A percentile compares a stretch with the other conserved stretches of the same genome.
phyloP scores from a whole-genome alignment of 2,888 invertebrate species.

The Platerodrilus igneus region DNA sequence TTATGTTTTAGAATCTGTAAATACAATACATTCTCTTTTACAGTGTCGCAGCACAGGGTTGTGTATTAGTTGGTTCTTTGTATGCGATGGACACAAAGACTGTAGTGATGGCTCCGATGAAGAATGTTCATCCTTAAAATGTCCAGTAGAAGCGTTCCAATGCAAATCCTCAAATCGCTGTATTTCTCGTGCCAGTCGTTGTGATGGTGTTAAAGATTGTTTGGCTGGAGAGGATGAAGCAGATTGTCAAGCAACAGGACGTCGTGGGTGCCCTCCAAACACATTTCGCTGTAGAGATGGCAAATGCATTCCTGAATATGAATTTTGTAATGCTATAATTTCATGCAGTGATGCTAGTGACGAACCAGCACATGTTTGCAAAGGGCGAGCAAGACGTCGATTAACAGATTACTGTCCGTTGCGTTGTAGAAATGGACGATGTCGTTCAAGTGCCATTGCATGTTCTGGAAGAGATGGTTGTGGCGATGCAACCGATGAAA shows the following conservation, averaged over 20 bases:
- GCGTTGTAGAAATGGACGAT: constrained; percentile 80
- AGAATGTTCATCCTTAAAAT: constrained; percentile 61
- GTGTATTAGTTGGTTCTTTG: constrained; percentile 91
- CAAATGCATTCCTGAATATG: constrained; percentile 83
- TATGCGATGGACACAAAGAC: constrained; percentile 81
- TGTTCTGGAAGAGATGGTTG: constrained; percentile 89
- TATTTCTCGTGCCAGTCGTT: constrained; percentile 73
- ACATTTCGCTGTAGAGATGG: constrained; percentile 83
- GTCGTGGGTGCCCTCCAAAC: constrained; percentile 65
- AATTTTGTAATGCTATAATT: constrained; percentile 86
- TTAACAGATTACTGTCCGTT: constrained; percentile 69
- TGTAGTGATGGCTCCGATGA: constrained; percentile 87
- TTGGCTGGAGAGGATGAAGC: constrained; percentile 72
- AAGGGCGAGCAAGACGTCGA: constrained; percentile 52
- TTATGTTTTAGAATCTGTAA: too few species aligned
- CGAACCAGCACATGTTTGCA: constrained; percentile 76
- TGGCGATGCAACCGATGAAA: constrained; percentile 86
- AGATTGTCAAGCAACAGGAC: constrained; percentile 52
- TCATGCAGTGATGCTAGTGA: constrained; percentile 84
- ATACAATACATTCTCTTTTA: too few species aligned
- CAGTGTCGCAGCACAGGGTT: constrained; percentile 81
- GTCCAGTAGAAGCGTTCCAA: constrained; percentile 68
- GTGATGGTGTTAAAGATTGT: constrained; percentile 75
- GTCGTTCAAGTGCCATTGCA: constrained; percentile 82
- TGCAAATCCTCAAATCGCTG: constrained; percentile 66